Evolutionary conservation across 2,113 vertebrate species (phyloP).

Genomic region (Pimephales promelas): DNA sequence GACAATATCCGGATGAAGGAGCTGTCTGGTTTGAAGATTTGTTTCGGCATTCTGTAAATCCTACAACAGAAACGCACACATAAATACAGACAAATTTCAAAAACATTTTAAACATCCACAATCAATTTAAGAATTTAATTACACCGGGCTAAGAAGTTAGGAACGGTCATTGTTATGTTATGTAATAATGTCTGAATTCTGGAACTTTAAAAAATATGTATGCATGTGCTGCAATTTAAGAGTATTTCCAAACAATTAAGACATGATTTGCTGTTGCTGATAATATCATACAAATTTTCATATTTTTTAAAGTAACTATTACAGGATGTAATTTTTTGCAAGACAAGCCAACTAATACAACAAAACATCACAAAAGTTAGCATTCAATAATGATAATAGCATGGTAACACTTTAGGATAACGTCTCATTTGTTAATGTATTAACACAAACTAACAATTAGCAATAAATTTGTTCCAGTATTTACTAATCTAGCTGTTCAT

Average conservation of each 20-base stretch:
- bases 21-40: conserved; percentile 68
- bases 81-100: neutral
- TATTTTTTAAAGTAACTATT: neutral
- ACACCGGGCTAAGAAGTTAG: too few species aligned
- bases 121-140: neutral
- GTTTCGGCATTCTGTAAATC: conserved; percentile 79
- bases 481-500: too few species aligned
- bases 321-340: neutral
- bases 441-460: too few species aligned
- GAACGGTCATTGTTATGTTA: too few species aligned
- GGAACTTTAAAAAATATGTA: too few species aligned
- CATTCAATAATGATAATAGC: neutral
- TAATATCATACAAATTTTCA: neutral
- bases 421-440: too few species aligned
- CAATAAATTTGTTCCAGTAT: too few species aligned
- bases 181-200: too few species aligned
- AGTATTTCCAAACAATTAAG: too few species aligned
- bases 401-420: too few species aligned
- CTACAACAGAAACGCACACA: conserved; percentile 65
- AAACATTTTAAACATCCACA: neutral
- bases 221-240: too few species aligned
- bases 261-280: too few species aligned
- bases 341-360: neutral
- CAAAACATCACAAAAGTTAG: neutral
- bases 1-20: conserved; percentile 68